Evolutionary conservation across 1,140 invertebrate species (phyloP), one percentile per base, ranked within the genome.

Genomic region (Drosophila azteca): DNA sequence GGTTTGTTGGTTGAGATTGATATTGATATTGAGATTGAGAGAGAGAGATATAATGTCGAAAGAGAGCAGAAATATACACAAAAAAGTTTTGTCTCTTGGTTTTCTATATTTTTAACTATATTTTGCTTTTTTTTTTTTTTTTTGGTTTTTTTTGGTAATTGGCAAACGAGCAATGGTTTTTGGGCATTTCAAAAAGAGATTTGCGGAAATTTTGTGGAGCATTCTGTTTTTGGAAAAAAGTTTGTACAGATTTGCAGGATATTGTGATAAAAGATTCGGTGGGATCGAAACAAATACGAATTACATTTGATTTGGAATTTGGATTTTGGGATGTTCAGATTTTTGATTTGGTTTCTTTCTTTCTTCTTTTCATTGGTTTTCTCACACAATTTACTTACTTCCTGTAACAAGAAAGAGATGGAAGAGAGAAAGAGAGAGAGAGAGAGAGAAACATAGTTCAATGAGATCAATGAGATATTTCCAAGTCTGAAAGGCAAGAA

Each of bases 301-400:
- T 60, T 63, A 59, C 53, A 41, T 44, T 63, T 24, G 24, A 57
- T 5, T 58, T 31, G 62, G 22, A 67, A 31, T 41, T 43, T 65
- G 39, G 44, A 41, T 60, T 39, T 70, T 63, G 59, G 50, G 44
- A 60, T 22, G 11, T n/a, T 57, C 13, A 5, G 7, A 64, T 46
- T 45, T 67, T 63, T 43, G 45, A 45, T 22, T 45, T 15, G 15
- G 9, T 15, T 59, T 63, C 66, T 62, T 77, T 81, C 29, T 45
- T 78, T 65, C 39, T 66, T 52, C 63, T 61, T 59, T 66, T 87
- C 57, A 74, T 69, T 64, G 58, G 57, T 82, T 87, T 52, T 57
- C 52, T 71, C 70, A 87, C 83, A 70, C 75, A 79, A 78, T 75
- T 88, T 83, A 88, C 84, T 89, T 89, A 89, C 84, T 89, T 89